Evolutionary conservation across 1,140 invertebrate species (phyloP).

Genomic region (Drosophila pallidifrons): DNA sequence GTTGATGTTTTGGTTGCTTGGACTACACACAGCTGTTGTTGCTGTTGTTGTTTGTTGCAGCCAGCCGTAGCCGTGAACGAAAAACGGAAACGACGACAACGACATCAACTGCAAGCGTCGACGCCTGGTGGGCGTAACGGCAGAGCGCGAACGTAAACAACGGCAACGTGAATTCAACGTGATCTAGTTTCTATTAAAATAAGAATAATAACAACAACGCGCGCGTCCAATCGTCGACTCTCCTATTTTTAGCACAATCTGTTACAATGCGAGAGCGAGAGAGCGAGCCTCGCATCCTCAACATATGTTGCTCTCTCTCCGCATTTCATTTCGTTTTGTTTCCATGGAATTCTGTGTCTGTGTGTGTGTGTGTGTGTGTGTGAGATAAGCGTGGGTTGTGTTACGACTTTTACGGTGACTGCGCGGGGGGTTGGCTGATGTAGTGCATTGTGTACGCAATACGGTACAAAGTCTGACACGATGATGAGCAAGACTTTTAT

Average conservation of each 20-base stretch:
- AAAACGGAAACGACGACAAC: slow-evolving; percentile 64
- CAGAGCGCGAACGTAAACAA: slow-evolving; percentile 74
- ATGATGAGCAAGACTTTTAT: slow-evolving; percentile 43
- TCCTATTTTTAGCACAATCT: slow-evolving; percentile 74
- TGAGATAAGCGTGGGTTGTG: slow-evolving; percentile 36
- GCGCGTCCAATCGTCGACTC: slow-evolving; percentile 49
- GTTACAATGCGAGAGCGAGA: slow-evolving; percentile 4
- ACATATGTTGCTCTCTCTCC: background rate
- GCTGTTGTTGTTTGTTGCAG: slow-evolving; percentile 51
- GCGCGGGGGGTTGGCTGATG: background rate
- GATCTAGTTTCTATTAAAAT: slow-evolving; percentile 76
- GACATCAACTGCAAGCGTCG: slow-evolving; percentile 19
- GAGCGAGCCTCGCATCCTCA: background rate
- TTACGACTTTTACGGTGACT: background rate
- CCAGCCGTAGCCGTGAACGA: slow-evolving; percentile 60
- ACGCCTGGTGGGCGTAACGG: slow-evolving; percentile 56
- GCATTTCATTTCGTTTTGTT: background rate
- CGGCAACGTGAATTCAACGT: slow-evolving; percentile 74
- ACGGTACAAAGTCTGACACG: slow-evolving; percentile 41
- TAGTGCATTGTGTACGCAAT: slow-evolving; percentile 38
- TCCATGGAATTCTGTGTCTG: background rate
- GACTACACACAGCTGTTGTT: slow-evolving; percentile 24
- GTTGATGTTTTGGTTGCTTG: slow-evolving; percentile 76
- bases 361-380: background rate
- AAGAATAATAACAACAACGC: slow-evolving; percentile 64